Evolutionary conservation across 2,797 vertebrate genomes (phyloP), one percentile per base, ranked within the genome.

Genomic region (Emys orbicularis): DNA sequence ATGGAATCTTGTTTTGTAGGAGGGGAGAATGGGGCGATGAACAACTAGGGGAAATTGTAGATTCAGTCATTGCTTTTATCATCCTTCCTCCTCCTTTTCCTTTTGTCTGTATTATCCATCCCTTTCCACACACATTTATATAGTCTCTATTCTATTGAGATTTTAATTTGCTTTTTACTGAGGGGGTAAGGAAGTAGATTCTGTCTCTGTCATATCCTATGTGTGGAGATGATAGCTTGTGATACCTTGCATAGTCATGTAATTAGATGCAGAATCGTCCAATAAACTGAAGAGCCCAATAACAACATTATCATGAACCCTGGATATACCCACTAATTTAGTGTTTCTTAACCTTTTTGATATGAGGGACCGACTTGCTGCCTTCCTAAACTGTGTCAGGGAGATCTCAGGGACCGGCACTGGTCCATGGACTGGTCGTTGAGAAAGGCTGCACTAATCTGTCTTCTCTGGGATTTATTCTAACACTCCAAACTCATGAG

Each of bases 151-250:
- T 91, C 80, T 82, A 93, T 50, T 27, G 56, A 57, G 18, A 56
- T 93, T 94, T 90, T 23, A 44, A 83, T 79, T 85, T 83, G n/a
- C 81, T 83, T 65, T 80, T 87, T 87, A 31, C 84, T 80, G 72
- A 47, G 83, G 86, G 12, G 72, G 92, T 79, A 53, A 77, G 77
- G 89, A 89, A 89, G 41, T 31, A 72, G 31, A 68, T 37, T 68
- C 18, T 68, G 65, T 37, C n/a, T 47, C 89, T 56, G 90, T 83
- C 18, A 92, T 74, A 72, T 93, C 90, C 88, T 12, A 1, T 68
- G 7, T 8, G 31, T 79, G 77, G 80, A 52, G 2, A 1, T 49
- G 72, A 85, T 59, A 88, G 76, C 19, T 77, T 16, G 16, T 77
- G 80, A 21, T 86, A 23, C 37, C 12, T 91, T 81, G 68, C 47